Percentiles rank a stretch among this genome's conserved stretches.
Evolutionary conservation across 1,140 invertebrate genomes (phyloP).

Genomic region (Rhagoletis zephyria): DNA sequence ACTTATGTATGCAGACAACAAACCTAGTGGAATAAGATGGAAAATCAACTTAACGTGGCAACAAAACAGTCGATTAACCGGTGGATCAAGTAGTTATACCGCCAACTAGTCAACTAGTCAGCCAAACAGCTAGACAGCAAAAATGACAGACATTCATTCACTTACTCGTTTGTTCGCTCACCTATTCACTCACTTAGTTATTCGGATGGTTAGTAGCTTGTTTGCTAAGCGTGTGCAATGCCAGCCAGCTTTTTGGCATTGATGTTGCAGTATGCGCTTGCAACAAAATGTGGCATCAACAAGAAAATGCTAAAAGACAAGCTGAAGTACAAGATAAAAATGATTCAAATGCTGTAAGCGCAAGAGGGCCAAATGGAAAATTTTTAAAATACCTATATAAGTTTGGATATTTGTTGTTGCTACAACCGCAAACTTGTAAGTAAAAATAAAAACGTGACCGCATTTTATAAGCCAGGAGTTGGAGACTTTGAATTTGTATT

Average conservation of each 20-base stretch:
- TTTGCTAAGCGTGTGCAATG: neutral
- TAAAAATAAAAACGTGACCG: slow-evolving; percentile 39
- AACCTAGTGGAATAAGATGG: neutral
- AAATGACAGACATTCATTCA: neutral
- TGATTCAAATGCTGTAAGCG: neutral
- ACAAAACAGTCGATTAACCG: neutral
- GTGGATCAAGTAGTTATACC: neutral
- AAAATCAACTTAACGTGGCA: neutral
- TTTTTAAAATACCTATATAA: neutral
- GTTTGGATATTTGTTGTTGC: neutral
- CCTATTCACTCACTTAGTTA: neutral
- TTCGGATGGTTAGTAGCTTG: neutral
- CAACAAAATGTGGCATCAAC: slow-evolving; percentile 35
- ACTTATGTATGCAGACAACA: neutral
- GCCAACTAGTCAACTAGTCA: neutral
- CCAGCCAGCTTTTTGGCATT: slow-evolving; percentile 17
- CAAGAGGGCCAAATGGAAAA: neutral
- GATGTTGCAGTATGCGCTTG: neutral
- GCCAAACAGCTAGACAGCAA: neutral
- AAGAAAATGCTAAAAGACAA: neutral
- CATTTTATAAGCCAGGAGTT: neutral
- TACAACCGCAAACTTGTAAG: neutral
- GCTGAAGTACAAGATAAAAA: neutral
- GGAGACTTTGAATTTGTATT: neutral
- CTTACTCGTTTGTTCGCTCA: neutral